These are phyloP conservation scores for Apostichopus japonicus DNA, from an alignment of 35 echinoderm and acorn worm genomes.

Conservation along the genomic window DNA sequence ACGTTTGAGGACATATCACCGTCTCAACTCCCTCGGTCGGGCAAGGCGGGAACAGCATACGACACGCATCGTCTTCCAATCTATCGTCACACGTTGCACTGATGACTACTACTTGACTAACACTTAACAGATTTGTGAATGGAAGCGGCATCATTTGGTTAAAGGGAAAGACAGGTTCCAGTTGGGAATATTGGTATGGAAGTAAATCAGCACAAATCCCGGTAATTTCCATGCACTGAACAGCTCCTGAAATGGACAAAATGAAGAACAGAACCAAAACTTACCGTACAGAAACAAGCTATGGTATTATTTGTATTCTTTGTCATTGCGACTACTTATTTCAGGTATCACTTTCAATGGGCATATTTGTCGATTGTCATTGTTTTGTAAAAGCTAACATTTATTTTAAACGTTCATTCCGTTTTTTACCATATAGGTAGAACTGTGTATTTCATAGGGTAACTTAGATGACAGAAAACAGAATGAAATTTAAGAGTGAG, in stretches of 20 bases:
- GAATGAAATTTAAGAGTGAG: too few relatives aligned
- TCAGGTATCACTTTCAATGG: too few relatives aligned
- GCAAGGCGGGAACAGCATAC: conserved; percentile 26
- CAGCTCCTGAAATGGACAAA: neutral
- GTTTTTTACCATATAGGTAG: too few relatives aligned
- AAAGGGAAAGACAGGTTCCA: conserved; percentile 36
- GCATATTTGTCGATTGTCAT: too few relatives aligned
- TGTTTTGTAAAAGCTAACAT: too few relatives aligned
- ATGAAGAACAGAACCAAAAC: neutral
- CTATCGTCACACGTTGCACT: neutral
- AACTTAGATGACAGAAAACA: too few relatives aligned
- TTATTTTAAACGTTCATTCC: too few relatives aligned
- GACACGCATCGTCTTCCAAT: conserved; percentile 15
- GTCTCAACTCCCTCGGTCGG: neutral
- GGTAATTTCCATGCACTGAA: neutral
- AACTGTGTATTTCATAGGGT: too few relatives aligned
- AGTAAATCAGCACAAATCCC: neutral
- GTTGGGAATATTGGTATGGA: neutral
- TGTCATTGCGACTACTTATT: too few relatives aligned
- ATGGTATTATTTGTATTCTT: too few relatives aligned
- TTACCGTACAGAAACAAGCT: too few relatives aligned
- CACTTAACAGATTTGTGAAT: neutral
- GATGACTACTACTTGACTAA: neutral
- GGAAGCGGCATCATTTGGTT: neutral
- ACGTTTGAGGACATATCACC: neutral